phyloP scores from a whole-genome alignment of 2,113 vertebrate species.

The Eptesicus fuscus region DNA sequence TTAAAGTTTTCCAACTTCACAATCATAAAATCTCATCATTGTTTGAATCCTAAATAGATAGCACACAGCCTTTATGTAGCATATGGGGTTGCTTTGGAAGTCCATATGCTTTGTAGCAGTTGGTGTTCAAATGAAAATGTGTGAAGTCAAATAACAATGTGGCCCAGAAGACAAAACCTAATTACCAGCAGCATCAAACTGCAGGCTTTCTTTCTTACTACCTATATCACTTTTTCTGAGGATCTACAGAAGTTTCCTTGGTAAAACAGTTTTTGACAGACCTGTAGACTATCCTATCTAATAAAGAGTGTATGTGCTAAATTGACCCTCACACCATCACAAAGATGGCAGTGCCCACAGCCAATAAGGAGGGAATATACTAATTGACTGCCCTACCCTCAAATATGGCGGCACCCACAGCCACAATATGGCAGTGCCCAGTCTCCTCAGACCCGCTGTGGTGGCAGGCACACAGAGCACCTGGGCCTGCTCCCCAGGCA shows the following conservation, averaged over 20 bases:
- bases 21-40: conserved; percentile 52
- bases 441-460: no score
- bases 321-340: no score
- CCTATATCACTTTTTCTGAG: conserved; percentile 13
- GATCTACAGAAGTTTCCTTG: conserved; percentile 40
- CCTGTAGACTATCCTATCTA: background rate
- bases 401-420: no score
- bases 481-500: no score
- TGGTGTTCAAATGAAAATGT: conserved; percentile 76
- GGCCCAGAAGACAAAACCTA: conserved; percentile 63
- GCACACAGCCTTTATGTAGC: conserved; percentile 57
- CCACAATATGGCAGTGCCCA: no score
- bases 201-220: conserved; percentile 58
- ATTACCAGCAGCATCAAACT: conserved; percentile 64
- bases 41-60: conserved; percentile 66
- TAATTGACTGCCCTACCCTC: no score
- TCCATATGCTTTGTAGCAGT: conserved; percentile 79
- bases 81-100: conserved; percentile 69
- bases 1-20: conserved; percentile 50
- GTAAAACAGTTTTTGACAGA: background rate
- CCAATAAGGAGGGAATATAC: no score
- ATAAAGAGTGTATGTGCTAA: no score
- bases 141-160: conserved; percentile 74
- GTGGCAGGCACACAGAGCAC: no score
- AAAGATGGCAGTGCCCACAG: no score